Evolutionary conservation across 2,113 vertebrate genomes (phyloP), one percentile per base, ranked within the genome.

Genomic region (Aegithalos caudatus): DNA sequence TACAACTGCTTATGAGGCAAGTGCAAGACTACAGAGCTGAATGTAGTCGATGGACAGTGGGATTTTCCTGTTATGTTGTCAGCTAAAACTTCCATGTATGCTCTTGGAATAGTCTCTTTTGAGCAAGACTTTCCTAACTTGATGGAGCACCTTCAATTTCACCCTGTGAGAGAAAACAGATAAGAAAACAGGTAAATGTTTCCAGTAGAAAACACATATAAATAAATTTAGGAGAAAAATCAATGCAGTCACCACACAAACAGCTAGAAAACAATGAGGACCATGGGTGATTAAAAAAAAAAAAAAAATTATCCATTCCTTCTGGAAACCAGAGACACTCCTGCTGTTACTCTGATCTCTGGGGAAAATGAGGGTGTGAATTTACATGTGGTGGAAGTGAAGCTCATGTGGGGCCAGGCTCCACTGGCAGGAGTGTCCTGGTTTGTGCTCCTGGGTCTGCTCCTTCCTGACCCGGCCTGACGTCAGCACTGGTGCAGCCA

Each of bases 111-210:
- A 88, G n/a, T 71, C 24, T 85, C 20, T 83, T 90, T 79, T 53
- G 57, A 71, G 44, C 66, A 82, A 60, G 53, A 56, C 82, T 61
- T 56, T 78, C 77, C 45, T 65, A 79, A 81, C 66, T 79, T 65
- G 91, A 71, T 86, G 93, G 92, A 94, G 95, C 81, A 20, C 79
- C 95, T 94, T 92, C 95, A 66, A 70, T 95, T 96, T 94, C 97
- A 95, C 88, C 97, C 97, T 98, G 82, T 53, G 57, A 95, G 61
- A 95, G 69, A 89, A 94, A 44, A 73, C 5, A 94, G n/a, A 61
- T 24, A 91, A 86, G 66, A 91, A 66, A 94, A 42, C 10, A 47
- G 28, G 48, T 79, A 70, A 92, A 70, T 58, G 56, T 66, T 74
- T 62, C 25, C 28, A 64, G 29, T 37, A 45, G 13, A 83, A 93